These are phyloP conservation scores for Hymenopus coronatus DNA, from an alignment of 2,888 invertebrate genomes.

Conservation along the genomic window DNA sequence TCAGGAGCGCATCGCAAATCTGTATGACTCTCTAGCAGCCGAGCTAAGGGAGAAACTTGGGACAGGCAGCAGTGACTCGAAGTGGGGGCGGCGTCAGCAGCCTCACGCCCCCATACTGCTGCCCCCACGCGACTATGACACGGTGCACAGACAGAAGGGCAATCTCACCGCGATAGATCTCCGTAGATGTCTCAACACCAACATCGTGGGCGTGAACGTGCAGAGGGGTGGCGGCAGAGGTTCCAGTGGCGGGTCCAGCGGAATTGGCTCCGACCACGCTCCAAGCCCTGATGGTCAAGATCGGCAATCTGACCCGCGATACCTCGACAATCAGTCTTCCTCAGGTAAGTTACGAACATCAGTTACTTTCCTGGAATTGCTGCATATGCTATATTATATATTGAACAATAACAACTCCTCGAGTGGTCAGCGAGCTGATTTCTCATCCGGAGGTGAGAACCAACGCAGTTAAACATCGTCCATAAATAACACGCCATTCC, in stretches of 20 bases:
- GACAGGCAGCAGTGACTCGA: slow-evolving; percentile 40
- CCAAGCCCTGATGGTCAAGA: slow-evolving; percentile 71
- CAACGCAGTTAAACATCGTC: too few relatives aligned
- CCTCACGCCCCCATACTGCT: slow-evolving; percentile 70
- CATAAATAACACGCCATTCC: too few relatives aligned
- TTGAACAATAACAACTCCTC: too few relatives aligned
- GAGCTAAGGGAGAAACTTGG: slow-evolving; percentile 78
- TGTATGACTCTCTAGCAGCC: slow-evolving; percentile 89
- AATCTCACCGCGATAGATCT: slow-evolving; percentile 71
- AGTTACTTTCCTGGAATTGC: too few relatives aligned
- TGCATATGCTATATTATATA: too few relatives aligned
- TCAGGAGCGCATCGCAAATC: slow-evolving; percentile 58
- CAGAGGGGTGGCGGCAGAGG: slow-evolving; percentile 36
- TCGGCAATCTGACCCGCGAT: slow-evolving; percentile 45
- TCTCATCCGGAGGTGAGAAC: too few relatives aligned
- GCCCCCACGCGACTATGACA: slow-evolving; percentile 93
- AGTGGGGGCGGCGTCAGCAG: slow-evolving; percentile 1
- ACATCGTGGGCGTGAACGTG: slow-evolving; percentile 58
- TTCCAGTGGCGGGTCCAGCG: slow-evolving; percentile 77
- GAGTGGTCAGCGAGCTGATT: too few relatives aligned
- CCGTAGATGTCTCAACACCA: slow-evolving; percentile 66
- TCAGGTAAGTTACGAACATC: slow-evolving; percentile 65
- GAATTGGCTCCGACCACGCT: slow-evolving; percentile 85
- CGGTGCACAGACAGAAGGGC: slow-evolving; percentile 76
- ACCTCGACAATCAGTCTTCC: slow-evolving; percentile 60